phyloP scores from a whole-genome alignment of 1,140 invertebrate species.

The Harpegnathos saltator region DNA sequence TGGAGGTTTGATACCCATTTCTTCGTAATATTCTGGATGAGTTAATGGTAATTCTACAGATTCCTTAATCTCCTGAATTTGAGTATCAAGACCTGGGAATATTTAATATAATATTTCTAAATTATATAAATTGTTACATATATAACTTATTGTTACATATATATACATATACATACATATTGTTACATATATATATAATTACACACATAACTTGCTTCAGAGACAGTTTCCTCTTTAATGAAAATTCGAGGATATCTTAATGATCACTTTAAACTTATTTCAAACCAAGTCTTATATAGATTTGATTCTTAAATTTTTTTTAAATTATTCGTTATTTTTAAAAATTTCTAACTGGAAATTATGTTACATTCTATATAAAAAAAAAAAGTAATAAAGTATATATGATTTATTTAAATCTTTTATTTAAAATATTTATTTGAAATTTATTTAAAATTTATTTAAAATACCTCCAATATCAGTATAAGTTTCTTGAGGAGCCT shows the following conservation, averaged over 20 bases:
- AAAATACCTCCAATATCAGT: slow-evolving; percentile 97
- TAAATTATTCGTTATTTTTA: neutral
- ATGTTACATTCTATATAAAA: neutral
- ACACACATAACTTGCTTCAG: neutral
- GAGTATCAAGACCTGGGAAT: slow-evolving; percentile 94
- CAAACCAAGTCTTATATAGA: neutral
- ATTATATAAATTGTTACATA: neutral
- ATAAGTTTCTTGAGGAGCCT: slow-evolving; percentile 99
- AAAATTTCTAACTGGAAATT: neutral
- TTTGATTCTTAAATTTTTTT: neutral
- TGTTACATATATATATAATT: neutral
- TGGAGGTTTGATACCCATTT: slow-evolving; percentile 99
- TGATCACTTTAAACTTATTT: neutral
- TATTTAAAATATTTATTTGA: neutral
- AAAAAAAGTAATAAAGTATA: neutral
- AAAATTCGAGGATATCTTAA: slow-evolving; percentile 29
- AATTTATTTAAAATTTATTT: neutral
- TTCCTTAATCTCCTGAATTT: slow-evolving; percentile 99
- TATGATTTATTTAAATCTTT: neutral
- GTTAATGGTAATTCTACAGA: slow-evolving; percentile 99
- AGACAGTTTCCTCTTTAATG: neutral
- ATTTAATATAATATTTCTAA: slow-evolving; percentile 39
- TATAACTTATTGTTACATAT: neutral
- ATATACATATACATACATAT: neutral
- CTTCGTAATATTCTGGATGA: slow-evolving; percentile 99